Conservation (phyloP, 2,113 vertebrate genomes). For the Clupea harengus region DNA sequence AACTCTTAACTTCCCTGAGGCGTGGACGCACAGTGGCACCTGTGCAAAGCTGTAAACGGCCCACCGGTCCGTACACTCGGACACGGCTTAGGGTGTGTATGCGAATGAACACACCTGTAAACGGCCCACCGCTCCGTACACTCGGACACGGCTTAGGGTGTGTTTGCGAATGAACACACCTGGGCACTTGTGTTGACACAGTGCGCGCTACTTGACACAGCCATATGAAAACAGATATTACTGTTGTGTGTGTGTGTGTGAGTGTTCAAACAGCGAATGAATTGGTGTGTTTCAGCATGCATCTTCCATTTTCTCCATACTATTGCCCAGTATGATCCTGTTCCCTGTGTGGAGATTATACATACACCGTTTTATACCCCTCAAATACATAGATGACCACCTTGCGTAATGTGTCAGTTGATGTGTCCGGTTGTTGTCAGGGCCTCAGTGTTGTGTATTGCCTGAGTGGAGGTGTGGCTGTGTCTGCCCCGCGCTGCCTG, state of each 20-base stretch:
- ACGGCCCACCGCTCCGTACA: neutral
- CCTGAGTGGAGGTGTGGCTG: neutral
- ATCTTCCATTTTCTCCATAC: too few relatives aligned
- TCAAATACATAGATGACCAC: too few relatives aligned
- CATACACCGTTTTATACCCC: too few relatives aligned
- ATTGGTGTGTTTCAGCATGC: too few relatives aligned
- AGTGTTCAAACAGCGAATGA: neutral
- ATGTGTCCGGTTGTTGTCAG: neutral
- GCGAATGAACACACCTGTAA: neutral
- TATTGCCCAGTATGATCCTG: too few relatives aligned
- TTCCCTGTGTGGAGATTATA: too few relatives aligned
- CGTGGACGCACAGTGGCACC: neutral
- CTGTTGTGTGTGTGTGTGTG: too few relatives aligned
- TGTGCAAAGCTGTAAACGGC: neutral
- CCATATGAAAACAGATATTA: neutral
- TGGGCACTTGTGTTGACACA: neutral
- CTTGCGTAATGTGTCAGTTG: neutral
- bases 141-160: neutral
- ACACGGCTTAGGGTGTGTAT: neutral
- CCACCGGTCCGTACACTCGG: neutral
- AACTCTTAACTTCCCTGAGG: neutral
- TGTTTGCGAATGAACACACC: neutral
- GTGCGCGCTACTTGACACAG: too few relatives aligned
- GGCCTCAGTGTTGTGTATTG: neutral
- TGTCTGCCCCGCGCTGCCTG: neutral